These are phyloP conservation scores for Ormia ochracea DNA, from an alignment of 2,888 invertebrate species.

Conservation along the genomic window DNA sequence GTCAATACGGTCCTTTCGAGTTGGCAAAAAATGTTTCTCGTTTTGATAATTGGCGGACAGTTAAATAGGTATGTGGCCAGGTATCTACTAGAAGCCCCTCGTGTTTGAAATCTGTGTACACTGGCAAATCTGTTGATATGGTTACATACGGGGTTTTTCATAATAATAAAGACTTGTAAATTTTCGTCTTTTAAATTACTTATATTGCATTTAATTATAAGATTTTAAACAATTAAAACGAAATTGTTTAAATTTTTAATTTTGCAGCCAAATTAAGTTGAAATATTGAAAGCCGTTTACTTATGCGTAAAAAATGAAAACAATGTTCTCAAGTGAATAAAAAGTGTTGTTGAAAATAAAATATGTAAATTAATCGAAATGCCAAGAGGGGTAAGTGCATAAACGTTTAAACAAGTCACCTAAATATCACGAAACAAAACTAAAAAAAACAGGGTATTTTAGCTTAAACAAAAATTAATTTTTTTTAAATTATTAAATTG, in stretches of 20 bases:
- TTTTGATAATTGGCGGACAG: too few relatives aligned
- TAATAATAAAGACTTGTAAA: constrained; percentile 37
- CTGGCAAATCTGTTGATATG: not conserved
- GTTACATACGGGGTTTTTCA: not conserved
- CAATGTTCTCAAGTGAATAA: constrained; percentile 33
- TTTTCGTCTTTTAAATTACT: constrained; percentile 25
- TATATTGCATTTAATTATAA: constrained; percentile 39
- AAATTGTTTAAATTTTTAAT: constrained; percentile 49
- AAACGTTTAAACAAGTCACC: constrained; percentile 45
- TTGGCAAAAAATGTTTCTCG: too few relatives aligned
- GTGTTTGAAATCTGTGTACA: constrained; percentile 57
- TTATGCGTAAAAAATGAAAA: constrained; percentile 7
- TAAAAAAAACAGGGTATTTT: constrained; percentile 36
- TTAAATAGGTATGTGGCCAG: too few relatives aligned
- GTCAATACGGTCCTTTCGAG: too few relatives aligned
- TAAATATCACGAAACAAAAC: constrained; percentile 35
- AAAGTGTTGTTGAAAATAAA: constrained; percentile 53
- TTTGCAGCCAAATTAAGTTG: constrained; percentile 48
- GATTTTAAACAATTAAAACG: constrained; percentile 39
- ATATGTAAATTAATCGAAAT: constrained; percentile 26
- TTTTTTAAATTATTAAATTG: constrained; percentile 21
- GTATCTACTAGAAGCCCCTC: too few relatives aligned
- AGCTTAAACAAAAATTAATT: constrained; percentile 23
- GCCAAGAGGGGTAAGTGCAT: constrained; percentile 64
- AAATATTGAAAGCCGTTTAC: constrained; percentile 17